phyloP scores from a whole-genome alignment of 2,888 invertebrate species.

The Cactoblastis cactorum region DNA sequence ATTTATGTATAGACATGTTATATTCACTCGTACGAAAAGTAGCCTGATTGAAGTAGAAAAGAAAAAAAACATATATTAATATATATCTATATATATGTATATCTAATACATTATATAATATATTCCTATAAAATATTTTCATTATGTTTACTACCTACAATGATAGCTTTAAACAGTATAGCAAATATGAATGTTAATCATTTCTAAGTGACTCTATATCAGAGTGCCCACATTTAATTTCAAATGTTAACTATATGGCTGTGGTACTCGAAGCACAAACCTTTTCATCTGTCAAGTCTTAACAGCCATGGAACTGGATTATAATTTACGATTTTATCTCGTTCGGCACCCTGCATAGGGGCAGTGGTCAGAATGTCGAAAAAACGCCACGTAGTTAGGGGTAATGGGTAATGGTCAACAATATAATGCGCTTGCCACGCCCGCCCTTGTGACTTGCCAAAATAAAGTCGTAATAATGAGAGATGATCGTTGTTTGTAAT shows the following conservation, averaged over 20 bases:
- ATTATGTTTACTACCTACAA: slow-evolving; percentile 7
- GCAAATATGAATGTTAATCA: slow-evolving; percentile 49
- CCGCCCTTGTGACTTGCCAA: slow-evolving; percentile 74
- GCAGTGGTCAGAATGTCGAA: slow-evolving; percentile 67
- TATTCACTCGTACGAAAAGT: no score
- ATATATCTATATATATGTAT: no score
- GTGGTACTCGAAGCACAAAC: slow-evolving; percentile 62
- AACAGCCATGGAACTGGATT: slow-evolving; percentile 77
- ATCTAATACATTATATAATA: not conserved
- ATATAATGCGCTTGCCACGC: slow-evolving; percentile 54
- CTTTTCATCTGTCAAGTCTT: slow-evolving; percentile 78
- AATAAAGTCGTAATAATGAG: slow-evolving; percentile 76
- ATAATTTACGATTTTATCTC: slow-evolving; percentile 79
- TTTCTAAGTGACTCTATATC: slow-evolving; percentile 54
- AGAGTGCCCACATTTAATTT: slow-evolving; percentile 65
- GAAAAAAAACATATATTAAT: no score
- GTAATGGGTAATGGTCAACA: slow-evolving; percentile 64
- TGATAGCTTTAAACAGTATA: slow-evolving; percentile 36
- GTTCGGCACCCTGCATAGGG: slow-evolving; percentile 66
- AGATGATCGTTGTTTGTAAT: slow-evolving; percentile 72
- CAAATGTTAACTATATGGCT: slow-evolving; percentile 69
- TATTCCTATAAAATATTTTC: slow-evolving; percentile 7
- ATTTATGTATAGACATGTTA: no score
- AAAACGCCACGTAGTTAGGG: slow-evolving; percentile 50
- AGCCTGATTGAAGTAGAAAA: no score